These are phyloP conservation scores for Apamea sordens DNA, from an alignment of 2,888 invertebrate species.

Conservation along the genomic window DNA sequence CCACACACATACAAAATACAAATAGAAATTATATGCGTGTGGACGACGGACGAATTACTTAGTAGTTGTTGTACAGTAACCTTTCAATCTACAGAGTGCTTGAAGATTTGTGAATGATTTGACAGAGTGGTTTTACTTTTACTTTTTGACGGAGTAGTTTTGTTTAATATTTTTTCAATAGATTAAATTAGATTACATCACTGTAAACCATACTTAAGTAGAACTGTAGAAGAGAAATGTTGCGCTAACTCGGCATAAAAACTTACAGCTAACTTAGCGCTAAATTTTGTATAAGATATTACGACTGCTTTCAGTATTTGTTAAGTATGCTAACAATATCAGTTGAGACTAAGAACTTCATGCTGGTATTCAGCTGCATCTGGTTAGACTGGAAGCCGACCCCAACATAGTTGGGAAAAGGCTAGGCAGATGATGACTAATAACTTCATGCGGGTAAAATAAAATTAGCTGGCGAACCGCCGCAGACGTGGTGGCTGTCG, in stretches of 20 bases:
- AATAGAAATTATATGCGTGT: no score
- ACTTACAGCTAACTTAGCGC: conserved; percentile 8
- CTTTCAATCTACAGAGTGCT: not conserved
- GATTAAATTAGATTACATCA: not conserved
- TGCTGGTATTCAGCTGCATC: no score
- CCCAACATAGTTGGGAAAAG: no score
- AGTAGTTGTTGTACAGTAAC: no score
- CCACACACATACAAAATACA: no score
- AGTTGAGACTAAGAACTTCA: not conserved
- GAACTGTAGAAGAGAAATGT: conserved; percentile 2
- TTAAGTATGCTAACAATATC: conserved; percentile 3
- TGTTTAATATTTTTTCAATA: not conserved
- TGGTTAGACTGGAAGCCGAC: no score
- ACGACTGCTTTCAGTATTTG: conserved; percentile 12
- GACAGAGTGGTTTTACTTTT: no score
- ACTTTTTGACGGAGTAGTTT: no score
- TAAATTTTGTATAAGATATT: conserved; percentile 17
- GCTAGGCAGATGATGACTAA: no score
- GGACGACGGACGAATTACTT: not conserved
- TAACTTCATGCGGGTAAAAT: not conserved
- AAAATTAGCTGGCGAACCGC: not conserved
- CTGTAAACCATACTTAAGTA: conserved; percentile 17
- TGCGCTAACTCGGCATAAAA: conserved; percentile 12
- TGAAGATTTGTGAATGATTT: not conserved
- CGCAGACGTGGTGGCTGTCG: not conserved